Evolutionary conservation across 2,797 vertebrate genomes (phyloP), one percentile per base, ranked within the genome.

Genomic region (Tarsius wallacei): DNA sequence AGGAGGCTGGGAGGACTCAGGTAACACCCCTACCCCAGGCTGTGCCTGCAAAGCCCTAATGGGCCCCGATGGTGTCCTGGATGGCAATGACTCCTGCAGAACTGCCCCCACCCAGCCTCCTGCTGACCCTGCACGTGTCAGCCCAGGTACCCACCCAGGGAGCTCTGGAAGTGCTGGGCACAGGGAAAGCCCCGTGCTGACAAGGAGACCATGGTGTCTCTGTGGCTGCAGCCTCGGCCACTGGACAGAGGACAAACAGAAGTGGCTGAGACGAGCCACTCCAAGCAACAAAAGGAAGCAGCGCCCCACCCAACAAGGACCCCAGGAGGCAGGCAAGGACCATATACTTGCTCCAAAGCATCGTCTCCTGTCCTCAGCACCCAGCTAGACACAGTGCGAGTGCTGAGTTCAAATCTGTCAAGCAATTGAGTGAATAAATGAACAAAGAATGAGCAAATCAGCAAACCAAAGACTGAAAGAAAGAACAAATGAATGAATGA

Each of bases 221-320:
- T 36, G 28, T 7, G 0, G 1, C 70, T 17, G 36, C 33, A 59
- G 76, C 5, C 64, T 82, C 49, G 42, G 13, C 36, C 47, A 42
- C 49, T 0, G 5, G 26, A 71, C 47, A 51, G 7, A 28, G 61
- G 55, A 31, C 55, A 55, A 63, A 33, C 11, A 12, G 49, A 53
- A 59, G n/a, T 0, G 8, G 24, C 0, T 13, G 57, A 36, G 2
- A 26, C 36, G 51, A 59, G 28, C 31, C 47, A 59, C 81, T 55
- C 36, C 13, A n/a, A 8, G 24, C 8, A 57, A 36, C 73, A 81
- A 55, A 85, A 66, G 53, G 55, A 33, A 33, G 5, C 53, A 31
- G 47, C 51, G 12, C 11, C n/a, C n/a, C 2, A 1, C 15, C 10
- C 22, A 71, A 2, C 16, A 1, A 0, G 10, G 36, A 61, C 49